Evolutionary conservation across 2,797 vertebrate species (phyloP).

Genomic region (Sitta carolinensis): DNA sequence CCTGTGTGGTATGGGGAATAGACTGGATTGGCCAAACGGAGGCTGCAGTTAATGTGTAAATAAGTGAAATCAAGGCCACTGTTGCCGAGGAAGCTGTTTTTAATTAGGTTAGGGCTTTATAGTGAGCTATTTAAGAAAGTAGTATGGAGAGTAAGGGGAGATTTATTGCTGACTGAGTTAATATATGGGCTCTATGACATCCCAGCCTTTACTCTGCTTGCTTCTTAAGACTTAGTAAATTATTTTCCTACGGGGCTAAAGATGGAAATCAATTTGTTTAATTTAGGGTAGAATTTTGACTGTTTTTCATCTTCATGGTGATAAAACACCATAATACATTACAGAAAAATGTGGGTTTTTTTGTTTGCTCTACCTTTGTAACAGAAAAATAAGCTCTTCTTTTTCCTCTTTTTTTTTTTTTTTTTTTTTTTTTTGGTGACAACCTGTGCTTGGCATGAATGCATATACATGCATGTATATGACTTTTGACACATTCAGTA

Average conservation of each 20-base stretch:
- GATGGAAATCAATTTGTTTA: slow-evolving; percentile 59
- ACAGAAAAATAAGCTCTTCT: not conserved
- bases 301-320: not conserved
- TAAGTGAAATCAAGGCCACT: slow-evolving; percentile 83
- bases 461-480: not conserved
- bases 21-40: slow-evolving; percentile 78
- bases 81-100: slow-evolving; percentile 81
- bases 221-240: slow-evolving; percentile 63
- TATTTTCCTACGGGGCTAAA: slow-evolving; percentile 53
- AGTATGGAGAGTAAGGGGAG: slow-evolving; percentile 54
- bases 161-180: slow-evolving; percentile 70
- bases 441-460: not conserved
- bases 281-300: slow-evolving; percentile 45
- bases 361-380: not conserved
- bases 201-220: slow-evolving; percentile 43
- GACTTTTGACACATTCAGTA: not conserved
- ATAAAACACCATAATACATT: not conserved
- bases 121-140: slow-evolving; percentile 75
- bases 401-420: not conserved
- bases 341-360: not conserved
- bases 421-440: not conserved
- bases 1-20: slow-evolving; percentile 74
- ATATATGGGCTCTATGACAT: slow-evolving; percentile 53
- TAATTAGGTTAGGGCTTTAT: slow-evolving; percentile 83
- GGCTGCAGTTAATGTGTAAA: slow-evolving; percentile 85